Conservation (phyloP, 1,140 invertebrate genomes). For the Forficula auricularia region DNA sequence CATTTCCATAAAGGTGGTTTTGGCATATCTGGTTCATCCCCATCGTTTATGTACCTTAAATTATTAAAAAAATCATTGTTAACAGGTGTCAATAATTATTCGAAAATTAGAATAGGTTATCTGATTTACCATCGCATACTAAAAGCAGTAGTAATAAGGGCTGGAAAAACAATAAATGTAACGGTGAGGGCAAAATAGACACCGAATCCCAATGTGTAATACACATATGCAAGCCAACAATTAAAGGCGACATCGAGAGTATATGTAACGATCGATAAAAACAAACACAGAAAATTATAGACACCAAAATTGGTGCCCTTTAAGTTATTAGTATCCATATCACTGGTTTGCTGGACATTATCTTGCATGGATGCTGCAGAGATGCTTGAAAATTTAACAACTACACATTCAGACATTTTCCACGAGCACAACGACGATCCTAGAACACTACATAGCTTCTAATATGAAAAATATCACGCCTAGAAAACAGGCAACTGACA, state of each 20-base stretch:
- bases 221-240: slow-evolving; percentile 26
- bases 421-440: too few relatives aligned
- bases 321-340: slow-evolving; percentile 18
- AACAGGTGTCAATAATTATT: background rate
- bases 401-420: slow-evolving; percentile 13
- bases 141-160: slow-evolving; percentile 26
- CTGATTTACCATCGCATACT: slow-evolving; percentile 29
- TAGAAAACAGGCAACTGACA: too few relatives aligned
- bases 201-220: slow-evolving; percentile 22
- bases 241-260: slow-evolving; percentile 25
- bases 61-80: slow-evolving; percentile 6
- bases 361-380: slow-evolving; percentile 21
- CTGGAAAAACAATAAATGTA: slow-evolving; percentile 27
- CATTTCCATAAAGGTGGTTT: slow-evolving; percentile 25
- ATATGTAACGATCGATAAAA: slow-evolving; percentile 26
- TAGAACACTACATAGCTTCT: too few relatives aligned
- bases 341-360: slow-evolving; percentile 15
- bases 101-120: background rate
- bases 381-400: slow-evolving; percentile 24
- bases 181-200: slow-evolving; percentile 28
- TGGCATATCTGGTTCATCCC: slow-evolving; percentile 26
- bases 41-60: slow-evolving; percentile 28
- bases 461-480: too few relatives aligned
- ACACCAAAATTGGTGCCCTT: slow-evolving; percentile 18
- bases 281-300: slow-evolving; percentile 24